These are phyloP conservation scores for Sebastes oblongus DNA, from an alignment of 2,797 vertebrate genomes.

Conservation along the genomic window DNA sequence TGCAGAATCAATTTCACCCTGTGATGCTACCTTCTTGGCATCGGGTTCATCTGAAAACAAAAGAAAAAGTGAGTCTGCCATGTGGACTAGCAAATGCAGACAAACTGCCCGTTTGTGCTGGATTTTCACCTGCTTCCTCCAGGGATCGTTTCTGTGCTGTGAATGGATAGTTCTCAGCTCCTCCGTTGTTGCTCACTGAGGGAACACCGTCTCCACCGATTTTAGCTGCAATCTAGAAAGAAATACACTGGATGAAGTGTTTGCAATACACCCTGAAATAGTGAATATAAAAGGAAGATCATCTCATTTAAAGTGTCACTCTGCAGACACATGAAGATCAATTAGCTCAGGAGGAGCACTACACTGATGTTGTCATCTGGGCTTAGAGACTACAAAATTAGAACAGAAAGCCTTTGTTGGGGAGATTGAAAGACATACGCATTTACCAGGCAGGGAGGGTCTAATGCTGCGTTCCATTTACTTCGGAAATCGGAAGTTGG, in stretches of 20 bases:
- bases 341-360: neutral
- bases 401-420: neutral
- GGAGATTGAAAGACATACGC: neutral
- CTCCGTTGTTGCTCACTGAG: slow-evolving; percentile 87
- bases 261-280: neutral
- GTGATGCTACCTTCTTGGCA: slow-evolving; percentile 93
- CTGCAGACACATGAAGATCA: neutral
- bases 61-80: neutral
- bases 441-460: neutral
- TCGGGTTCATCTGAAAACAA: slow-evolving; percentile 88
- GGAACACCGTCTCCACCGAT: slow-evolving; percentile 81
- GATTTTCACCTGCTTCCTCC: slow-evolving; percentile 81
- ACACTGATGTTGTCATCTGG: neutral
- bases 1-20: slow-evolving; percentile 84
- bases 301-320: neutral
- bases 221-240: slow-evolving; percentile 83
- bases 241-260: neutral
- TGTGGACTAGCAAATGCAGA: neutral
- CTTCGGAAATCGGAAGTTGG: too few relatives aligned
- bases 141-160: slow-evolving; percentile 88
- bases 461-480: neutral
- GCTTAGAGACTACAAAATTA: neutral
- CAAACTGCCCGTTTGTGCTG: neutral
- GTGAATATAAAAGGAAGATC: neutral
- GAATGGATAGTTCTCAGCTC: slow-evolving; percentile 85